Evolutionary conservation across 30 jellyfish, hydroid and myxozoan species (phyloP).

Genomic region (Aurelia aurita): DNA sequence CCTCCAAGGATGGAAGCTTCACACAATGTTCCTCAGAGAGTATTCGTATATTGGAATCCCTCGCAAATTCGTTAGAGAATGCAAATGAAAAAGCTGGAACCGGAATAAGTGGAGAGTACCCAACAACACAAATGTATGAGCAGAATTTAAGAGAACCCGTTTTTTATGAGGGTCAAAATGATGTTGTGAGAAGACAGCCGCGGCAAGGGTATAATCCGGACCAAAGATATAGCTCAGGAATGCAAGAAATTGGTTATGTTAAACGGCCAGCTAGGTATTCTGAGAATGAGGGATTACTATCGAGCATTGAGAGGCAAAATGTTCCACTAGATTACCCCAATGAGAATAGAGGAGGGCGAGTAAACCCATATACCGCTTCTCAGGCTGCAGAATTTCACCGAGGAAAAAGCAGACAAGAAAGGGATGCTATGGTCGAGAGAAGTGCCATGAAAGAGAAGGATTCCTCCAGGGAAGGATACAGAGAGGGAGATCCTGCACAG

Average conservation of each 20-base stretch:
- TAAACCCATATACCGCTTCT: background rate
- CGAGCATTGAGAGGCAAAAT: background rate
- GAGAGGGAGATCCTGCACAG: background rate
- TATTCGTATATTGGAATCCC: constrained; percentile 53
- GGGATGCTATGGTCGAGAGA: background rate
- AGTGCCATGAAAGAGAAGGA: background rate
- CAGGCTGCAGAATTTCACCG: background rate
- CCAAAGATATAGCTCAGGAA: background rate
- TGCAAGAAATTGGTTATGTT: background rate
- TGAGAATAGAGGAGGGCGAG: background rate
- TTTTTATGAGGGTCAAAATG: background rate
- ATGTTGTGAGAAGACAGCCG: background rate
- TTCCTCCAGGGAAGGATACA: background rate
- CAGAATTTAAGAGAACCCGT: background rate
- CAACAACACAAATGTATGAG: background rate
- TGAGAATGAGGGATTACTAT: background rate
- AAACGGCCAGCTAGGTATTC: background rate
- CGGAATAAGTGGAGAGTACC: constrained; percentile 17
- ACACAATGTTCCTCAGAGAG: constrained; percentile 68
- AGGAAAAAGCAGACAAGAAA: background rate
- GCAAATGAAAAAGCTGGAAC: constrained; percentile 43
- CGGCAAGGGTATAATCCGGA: background rate
- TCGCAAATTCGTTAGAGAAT: constrained; percentile 56
- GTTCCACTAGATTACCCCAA: background rate
- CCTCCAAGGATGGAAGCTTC: background rate